phyloP scores from a whole-genome alignment of 23 tunicate species.

The Halocynthia roretzi region DNA sequence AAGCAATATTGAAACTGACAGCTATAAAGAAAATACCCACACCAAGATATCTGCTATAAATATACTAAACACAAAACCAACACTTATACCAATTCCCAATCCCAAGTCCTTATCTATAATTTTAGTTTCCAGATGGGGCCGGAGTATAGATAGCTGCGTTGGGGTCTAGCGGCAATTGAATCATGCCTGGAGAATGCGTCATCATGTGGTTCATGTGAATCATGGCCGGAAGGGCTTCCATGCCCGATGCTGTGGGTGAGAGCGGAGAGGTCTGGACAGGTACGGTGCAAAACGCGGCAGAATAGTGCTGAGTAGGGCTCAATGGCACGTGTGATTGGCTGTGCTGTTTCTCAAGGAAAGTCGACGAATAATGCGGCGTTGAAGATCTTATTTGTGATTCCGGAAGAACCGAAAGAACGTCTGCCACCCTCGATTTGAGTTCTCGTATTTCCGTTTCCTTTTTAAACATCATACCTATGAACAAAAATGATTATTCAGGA shows the following conservation, averaged over 20 bases:
- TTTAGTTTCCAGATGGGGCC: slow-evolving; percentile 32
- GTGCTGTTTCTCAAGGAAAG: slow-evolving; percentile 53
- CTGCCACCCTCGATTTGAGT: slow-evolving; percentile 54
- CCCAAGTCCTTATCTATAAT: neutral
- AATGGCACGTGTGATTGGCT: slow-evolving; percentile 7
- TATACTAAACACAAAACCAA: too few species aligned
- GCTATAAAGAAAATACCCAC: too few species aligned
- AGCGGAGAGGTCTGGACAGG: slow-evolving; percentile 23
- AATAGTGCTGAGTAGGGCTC: slow-evolving; percentile 32
- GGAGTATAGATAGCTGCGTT: slow-evolving; percentile 85
- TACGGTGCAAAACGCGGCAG: slow-evolving; percentile 17
- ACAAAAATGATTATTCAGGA: neutral
- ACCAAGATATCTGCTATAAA: too few species aligned
- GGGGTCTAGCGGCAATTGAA: slow-evolving; percentile 59
- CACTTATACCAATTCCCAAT: too few species aligned
- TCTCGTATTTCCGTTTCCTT: slow-evolving; percentile 63
- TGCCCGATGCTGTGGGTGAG: slow-evolving; percentile 17
- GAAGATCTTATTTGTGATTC: slow-evolving; percentile 56
- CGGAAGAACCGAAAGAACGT: slow-evolving; percentile 65
- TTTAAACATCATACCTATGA: slow-evolving; percentile 39
- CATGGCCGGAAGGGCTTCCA: slow-evolving; percentile 22
- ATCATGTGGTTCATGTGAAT: slow-evolving; percentile 40
- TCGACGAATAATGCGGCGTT: slow-evolving; percentile 78
- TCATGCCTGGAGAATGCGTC: slow-evolving; percentile 7
- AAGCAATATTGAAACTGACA: too few species aligned